Base-by-base conservation (phyloP, 2,113 vertebrate species). In the Toxotes jaculatrix region DNA sequence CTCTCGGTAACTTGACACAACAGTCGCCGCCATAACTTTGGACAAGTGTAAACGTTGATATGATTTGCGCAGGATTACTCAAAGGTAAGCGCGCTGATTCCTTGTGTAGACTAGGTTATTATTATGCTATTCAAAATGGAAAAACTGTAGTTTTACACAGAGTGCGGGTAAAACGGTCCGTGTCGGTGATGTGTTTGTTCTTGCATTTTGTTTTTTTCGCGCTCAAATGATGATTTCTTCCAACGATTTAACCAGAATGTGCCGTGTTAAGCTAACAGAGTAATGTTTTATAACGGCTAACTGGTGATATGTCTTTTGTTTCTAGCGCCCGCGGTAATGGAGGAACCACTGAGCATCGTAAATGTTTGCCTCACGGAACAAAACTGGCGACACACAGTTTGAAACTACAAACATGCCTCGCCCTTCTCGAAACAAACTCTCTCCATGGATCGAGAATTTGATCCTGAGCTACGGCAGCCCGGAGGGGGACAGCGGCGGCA, bases 401-500 rank as follows among this genome's bases (percentile, higher is more conserved):
- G n/a, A 64, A 65, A 42, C 16, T 45, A 1, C 40, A 16, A 62
- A 34, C n/a, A 92, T 92, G 91, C 12, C 19, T 4, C 73, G 63
- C 0, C 0, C 45, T 0, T 14, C 5, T 5, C 32, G 55, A 13
- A 61, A n/a, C 34, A 27, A 13, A 9, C 55, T 88, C 38, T 36
- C 56, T 23, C 91, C 93, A 0, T 94, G 92, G 92, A 91, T 94
- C 9, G 88, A 93, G 64, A 47, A 4, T 0, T 64, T 93, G 63
- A 84, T 94, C 66, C 74, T 80, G 34, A 69, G 63, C 2, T 82
- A 89, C n/a, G 74, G 47, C 71, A 11, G 10, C 3, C 36, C 17
- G 31, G 71, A 82, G 51, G 61, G 12, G 34, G 3, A 14, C 38
- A 40, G 27, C 27, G 4, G 67, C 34, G 3, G 43, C 9, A 9